Base-by-base conservation (phyloP, 2,888 invertebrate species). In the Synergus gifuensis region DNA sequence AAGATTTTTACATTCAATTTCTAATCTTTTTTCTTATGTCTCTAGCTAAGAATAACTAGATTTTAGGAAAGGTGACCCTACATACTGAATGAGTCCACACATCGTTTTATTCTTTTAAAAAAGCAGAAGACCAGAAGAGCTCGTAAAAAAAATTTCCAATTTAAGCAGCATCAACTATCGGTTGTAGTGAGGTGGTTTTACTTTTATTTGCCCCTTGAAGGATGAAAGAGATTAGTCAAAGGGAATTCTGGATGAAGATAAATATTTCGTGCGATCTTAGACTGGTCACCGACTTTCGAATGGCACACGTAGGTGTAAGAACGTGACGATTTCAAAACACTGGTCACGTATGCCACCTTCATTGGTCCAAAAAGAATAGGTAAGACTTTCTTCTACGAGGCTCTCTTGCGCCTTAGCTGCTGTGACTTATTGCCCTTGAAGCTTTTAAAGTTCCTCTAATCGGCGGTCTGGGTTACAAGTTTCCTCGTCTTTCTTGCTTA, bases 261-360 rank as follows among this genome's bases (percentile, higher is more conserved):
- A 60, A 60, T 60, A 22, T 60, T 60, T 60, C 18, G 22, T 22
- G 22, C 11, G 60, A 60, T 60, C 60, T 60, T 12, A 60, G 22
- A 4, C 22, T 18, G 22, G 11, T 22, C 60, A 12, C 12, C 11
- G 22, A 60, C 4, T 60, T 22, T 60, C 60, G n/a, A 22, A 60
- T 22, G 12, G 11, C 22, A 11, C 60, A 60, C 60, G 60, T 60
- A 60, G 60, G 22, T 60, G 11, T 60, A 22, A 60, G 60, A 18
- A 60, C 60, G 60, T 60, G 67, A 69, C 81, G 79, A 36, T 28
- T 49, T 54, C 54, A 66, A 80, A 54, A 67, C 79, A 81, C 84
- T 54, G 80, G 82, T 87, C 87, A 88, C 88, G 88, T 82, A 84
- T 85, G 78, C 62, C 81, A 81, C 85, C 83, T 88, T 88, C 86